Base-by-base conservation (phyloP, 2,888 invertebrate genomes). In the Conops quadrifasciatus region DNA sequence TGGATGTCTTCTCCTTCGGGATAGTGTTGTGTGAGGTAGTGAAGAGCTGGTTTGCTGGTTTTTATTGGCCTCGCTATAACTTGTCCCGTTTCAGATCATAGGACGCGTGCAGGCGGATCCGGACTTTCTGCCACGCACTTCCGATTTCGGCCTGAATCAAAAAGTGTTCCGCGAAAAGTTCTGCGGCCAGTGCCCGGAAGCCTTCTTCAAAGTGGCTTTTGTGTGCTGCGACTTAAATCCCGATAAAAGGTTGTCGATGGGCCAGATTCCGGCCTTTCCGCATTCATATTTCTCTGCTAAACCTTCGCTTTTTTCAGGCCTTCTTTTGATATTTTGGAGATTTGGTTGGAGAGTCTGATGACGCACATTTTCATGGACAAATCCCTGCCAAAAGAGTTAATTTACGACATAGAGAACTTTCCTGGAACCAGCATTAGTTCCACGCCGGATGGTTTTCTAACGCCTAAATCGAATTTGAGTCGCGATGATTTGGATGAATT, bases 51-150 rank as follows among this genome's bases (percentile, higher is more conserved):
- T 43, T 63, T 24, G 36, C 16, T 16, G 68, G 43, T 3, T 64
- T 36, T 28, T 64, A 24, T 65, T 51, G 26, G 36, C 30, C 19
- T n/a, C 13, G 26, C 45, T 43, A 11, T 24, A 21, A 43, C n/a
- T n/a, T n/a, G n/a, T n/a, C n/a, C n/a, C n/a, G n/a, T 82, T 80
- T 2, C 81, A 94, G 93, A 95, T 97, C 78, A 97, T 97, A 80
- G 97, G 97, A 0, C 90, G 97, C 58, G 96, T 97, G 5, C 93
- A 94, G 75, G 97, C 97, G 0, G 97, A 97, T 88, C 97, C 97
- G 0, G 97, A 97, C 86, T 94, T 92, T 84, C 87, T 97, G 76
- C 97, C 97, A 2, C 90, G 97, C 53, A 94, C 95, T 1, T 89
- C 92, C 51, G 97, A 97, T 87, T 97, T 97, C 85, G 96, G 96